Evolutionary conservation across 1,140 invertebrate genomes (phyloP).

Genomic region (Wasmannia auropunctata): DNA sequence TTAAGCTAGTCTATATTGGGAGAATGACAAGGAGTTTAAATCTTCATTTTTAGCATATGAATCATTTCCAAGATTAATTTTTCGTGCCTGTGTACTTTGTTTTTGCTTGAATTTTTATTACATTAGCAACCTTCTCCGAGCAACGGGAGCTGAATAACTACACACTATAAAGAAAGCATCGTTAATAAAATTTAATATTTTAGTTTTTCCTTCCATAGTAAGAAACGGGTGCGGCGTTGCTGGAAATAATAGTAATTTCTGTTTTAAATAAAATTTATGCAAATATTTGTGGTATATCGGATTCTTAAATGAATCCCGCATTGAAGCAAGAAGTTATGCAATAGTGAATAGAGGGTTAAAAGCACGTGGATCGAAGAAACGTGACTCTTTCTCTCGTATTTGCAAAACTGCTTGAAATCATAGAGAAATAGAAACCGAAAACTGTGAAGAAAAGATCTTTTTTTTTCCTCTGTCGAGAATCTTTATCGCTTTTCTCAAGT

Average conservation of each 20-base stretch:
- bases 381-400: neutral
- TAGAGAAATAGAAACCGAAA: neutral
- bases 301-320: neutral
- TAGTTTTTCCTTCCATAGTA: neutral
- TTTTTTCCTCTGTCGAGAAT: neutral
- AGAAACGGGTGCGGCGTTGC: neutral
- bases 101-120: neutral
- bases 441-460: neutral
- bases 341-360: neutral
- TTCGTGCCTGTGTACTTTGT: neutral
- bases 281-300: neutral
- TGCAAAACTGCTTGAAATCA: neutral
- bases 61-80: conserved; percentile 18
- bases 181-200: neutral
- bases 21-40: neutral
- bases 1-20: neutral
- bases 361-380: neutral
- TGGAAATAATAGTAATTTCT: neutral
- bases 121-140: neutral
- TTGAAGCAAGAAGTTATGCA: neutral
- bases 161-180: neutral
- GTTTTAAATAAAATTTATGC: neutral
- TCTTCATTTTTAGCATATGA: neutral
- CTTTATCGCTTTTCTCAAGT: conserved; percentile 22
- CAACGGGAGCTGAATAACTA: neutral